Evolutionary conservation across 2,888 invertebrate species (phyloP).

Genomic region (Stenurella melanura): DNA sequence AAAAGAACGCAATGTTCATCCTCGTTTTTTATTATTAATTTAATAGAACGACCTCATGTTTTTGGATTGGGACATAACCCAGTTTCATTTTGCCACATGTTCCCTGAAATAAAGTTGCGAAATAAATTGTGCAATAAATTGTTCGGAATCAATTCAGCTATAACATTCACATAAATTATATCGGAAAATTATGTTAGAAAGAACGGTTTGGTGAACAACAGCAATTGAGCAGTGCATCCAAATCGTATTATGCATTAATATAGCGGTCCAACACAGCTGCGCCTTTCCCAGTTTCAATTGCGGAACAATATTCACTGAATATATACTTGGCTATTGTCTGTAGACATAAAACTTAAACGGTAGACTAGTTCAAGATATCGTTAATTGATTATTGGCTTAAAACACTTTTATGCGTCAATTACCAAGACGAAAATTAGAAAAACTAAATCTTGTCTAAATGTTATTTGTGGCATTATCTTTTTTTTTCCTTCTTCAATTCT

Average conservation of each 20-base stretch:
- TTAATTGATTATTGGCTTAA: not conserved
- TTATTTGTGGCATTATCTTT: too few relatives aligned
- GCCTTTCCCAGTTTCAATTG: constrained; percentile 45
- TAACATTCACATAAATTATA: constrained; percentile 51
- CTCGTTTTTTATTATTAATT: not conserved
- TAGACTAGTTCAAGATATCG: not conserved
- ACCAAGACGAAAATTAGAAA: too few relatives aligned
- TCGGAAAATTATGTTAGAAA: constrained; percentile 50
- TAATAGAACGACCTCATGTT: not conserved
- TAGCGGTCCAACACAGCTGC: constrained; percentile 43
- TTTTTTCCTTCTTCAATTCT: too few relatives aligned
- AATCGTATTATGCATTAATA: constrained; percentile 54
- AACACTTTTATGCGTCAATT: not conserved
- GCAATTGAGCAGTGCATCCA: constrained; percentile 52
- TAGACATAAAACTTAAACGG: not conserved
- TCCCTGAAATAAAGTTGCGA: constrained; percentile 43
- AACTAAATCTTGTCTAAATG: too few relatives aligned
- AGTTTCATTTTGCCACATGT: constrained; percentile 23
- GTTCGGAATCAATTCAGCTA: constrained; percentile 45
- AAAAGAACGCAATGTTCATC: too few relatives aligned
- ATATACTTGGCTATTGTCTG: constrained; percentile 41
- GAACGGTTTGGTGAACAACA: constrained; percentile 45
- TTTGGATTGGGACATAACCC: constrained; percentile 8
- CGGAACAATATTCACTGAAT: constrained; percentile 39
- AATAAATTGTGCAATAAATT: constrained; percentile 48